These are phyloP conservation scores for Epistrophella euchroma DNA, from an alignment of 2,888 invertebrate genomes.

Conservation along the genomic window DNA sequence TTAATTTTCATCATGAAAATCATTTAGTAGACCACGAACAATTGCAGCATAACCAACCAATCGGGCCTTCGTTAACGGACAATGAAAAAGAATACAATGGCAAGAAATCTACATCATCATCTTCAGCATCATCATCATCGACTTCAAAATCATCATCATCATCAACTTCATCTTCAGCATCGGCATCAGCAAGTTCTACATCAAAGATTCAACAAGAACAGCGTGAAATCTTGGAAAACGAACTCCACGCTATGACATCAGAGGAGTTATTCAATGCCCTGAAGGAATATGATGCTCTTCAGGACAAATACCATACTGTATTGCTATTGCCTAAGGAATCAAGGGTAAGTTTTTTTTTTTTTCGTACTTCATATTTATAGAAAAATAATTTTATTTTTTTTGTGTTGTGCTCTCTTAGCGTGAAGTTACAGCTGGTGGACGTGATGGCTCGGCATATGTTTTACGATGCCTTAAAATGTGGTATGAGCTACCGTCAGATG, in stretches of 20 bases:
- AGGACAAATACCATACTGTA: conserved; percentile 89
- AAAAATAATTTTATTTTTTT: background rate
- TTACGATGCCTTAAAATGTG: conserved; percentile 92
- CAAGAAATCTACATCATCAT: conserved; percentile 76
- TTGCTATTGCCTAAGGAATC: conserved; percentile 87
- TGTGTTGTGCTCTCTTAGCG: conserved; percentile 80
- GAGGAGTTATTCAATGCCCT: conserved; percentile 86
- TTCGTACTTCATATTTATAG: background rate
- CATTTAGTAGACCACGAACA: conserved; percentile 80
- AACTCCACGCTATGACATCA: conserved; percentile 80
- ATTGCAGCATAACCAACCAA: conserved; percentile 78
- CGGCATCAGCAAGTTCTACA: conserved; percentile 51
- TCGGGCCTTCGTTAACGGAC: conserved; percentile 79
- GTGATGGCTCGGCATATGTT: conserved; percentile 92
- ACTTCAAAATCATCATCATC: conserved; percentile 55
- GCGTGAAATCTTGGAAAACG: conserved; percentile 79
- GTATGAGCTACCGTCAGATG: conserved; percentile 92
- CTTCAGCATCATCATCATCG: conserved; percentile 56
- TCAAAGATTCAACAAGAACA: conserved; percentile 74
- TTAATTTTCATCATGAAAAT: conserved; percentile 81
- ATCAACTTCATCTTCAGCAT: conserved; percentile 32
- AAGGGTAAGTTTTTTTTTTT: conserved; percentile 84
- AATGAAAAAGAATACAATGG: conserved; percentile 78
- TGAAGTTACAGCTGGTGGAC: conserved; percentile 90
- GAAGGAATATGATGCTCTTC: conserved; percentile 88